Evolutionary conservation across 2,797 vertebrate species (phyloP).

Genomic region (Chloroceryle inda): DNA sequence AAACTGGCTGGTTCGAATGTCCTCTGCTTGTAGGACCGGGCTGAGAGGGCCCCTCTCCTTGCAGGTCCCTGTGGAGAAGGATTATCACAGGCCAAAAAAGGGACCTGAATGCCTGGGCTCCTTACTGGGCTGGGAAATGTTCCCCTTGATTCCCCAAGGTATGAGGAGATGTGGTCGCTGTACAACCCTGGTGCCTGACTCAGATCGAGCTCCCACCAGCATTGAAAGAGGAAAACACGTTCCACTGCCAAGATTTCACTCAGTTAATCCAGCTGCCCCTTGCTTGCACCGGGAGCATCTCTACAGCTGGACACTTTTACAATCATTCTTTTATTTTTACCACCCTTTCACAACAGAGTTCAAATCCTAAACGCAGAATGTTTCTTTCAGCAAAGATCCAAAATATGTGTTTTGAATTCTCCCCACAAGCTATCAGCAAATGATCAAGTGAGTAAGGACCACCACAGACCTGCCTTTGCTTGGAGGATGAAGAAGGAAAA

Average conservation of each 20-base stretch:
- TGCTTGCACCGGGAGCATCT: not conserved
- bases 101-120: not conserved
- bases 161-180: not conserved
- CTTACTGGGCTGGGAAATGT: not conserved
- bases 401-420: rapidly evolving
- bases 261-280: not conserved
- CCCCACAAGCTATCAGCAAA: not conserved
- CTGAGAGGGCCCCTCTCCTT: rapidly evolving
- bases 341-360: not conserved
- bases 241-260: not conserved
- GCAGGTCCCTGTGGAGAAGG: not conserved
- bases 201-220: not conserved
- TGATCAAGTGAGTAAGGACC: not conserved
- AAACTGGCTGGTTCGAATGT: too few relatives aligned
- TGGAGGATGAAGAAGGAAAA: not conserved
- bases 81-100: rapidly evolving
- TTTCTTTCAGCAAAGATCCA: not conserved
- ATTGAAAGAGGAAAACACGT: not conserved
- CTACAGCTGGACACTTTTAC: not conserved
- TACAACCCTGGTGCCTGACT: not conserved
- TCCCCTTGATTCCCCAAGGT: not conserved
- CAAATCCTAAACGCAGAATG: not conserved
- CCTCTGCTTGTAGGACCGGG: not conserved
- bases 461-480: not conserved
- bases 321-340: not conserved